Percentiles rank a stretch among this genome's conserved stretches.
phyloP scores from a whole-genome alignment of 2,113 vertebrate genomes.

The Prinia subflava region DNA sequence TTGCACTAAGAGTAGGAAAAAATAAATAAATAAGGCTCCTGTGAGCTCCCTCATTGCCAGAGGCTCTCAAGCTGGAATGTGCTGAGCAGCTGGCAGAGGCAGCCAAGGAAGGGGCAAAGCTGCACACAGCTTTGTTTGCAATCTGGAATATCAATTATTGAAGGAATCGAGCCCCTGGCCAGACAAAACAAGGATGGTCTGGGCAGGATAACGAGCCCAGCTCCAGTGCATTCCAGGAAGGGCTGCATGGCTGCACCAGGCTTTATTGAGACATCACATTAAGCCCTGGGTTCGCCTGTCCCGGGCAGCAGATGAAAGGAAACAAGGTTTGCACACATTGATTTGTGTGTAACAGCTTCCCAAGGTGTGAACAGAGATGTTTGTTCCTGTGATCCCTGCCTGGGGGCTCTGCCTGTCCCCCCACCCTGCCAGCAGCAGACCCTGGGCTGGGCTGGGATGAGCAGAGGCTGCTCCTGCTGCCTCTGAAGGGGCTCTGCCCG shows the following conservation, averaged over 20 bases:
- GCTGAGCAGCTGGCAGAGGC: background rate
- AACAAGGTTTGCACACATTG: background rate
- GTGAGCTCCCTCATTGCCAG: background rate
- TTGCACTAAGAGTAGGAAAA: background rate
- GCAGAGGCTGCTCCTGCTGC: background rate
- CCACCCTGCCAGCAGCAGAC: accelerated
- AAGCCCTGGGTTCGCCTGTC: background rate
- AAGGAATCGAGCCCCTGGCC: background rate
- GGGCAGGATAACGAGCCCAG: background rate
- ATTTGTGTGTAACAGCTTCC: background rate
- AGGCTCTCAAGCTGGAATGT: background rate
- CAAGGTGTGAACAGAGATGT: accelerated
- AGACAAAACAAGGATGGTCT: background rate
- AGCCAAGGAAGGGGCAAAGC: background rate
- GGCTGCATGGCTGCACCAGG: background rate
- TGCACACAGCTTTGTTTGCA: background rate
- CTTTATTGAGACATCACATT: constrained; percentile 13
- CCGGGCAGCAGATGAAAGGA: constrained; percentile 6
- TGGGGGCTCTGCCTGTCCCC: background rate
- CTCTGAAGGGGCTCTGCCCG: background rate
- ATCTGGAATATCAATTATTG: background rate
- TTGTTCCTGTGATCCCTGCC: background rate
- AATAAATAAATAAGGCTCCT: background rate
- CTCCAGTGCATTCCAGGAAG: background rate
- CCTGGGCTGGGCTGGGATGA: background rate